Evolutionary conservation across 2,888 invertebrate genomes (phyloP).

Genomic region (Boloria euphrosyne): DNA sequence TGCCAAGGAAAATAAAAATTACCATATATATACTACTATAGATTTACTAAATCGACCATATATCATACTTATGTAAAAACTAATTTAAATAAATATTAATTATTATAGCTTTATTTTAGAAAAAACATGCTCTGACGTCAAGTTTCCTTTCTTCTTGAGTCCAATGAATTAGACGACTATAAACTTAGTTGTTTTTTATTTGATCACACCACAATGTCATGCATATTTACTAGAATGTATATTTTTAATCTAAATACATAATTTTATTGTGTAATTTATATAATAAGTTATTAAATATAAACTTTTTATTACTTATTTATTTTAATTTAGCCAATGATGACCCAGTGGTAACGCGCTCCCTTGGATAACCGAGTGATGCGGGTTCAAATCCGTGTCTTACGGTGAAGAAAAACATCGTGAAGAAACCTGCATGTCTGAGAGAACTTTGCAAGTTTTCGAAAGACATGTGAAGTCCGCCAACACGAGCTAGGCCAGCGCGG

Average conservation of each 20-base stretch:
- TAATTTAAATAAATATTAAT: conserved; percentile 26
- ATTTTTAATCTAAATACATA: background rate
- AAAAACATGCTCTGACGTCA: conserved; percentile 10
- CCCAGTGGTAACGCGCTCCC: no score
- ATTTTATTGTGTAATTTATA: no score
- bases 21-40: conserved; percentile 2
- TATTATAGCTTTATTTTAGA: conserved; percentile 4
- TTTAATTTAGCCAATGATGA: no score
- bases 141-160: conserved; percentile 9
- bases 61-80: conserved; percentile 15
- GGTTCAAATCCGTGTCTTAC: no score
- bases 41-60: conserved; percentile 12
- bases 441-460: no score
- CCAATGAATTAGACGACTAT: background rate
- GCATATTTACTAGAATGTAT: background rate
- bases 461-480: no score
- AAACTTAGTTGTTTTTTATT: background rate
- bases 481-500: no score
- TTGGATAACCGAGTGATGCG: no score
- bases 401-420: no score
- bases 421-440: no score
- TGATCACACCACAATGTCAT: background rate
- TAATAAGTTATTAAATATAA: no score
- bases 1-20: background rate
- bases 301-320: no score